These are phyloP conservation scores for Pocillopora verrucosa DNA, from an alignment of 64 coral and sea anemone genomes.

Conservation along the genomic window DNA sequence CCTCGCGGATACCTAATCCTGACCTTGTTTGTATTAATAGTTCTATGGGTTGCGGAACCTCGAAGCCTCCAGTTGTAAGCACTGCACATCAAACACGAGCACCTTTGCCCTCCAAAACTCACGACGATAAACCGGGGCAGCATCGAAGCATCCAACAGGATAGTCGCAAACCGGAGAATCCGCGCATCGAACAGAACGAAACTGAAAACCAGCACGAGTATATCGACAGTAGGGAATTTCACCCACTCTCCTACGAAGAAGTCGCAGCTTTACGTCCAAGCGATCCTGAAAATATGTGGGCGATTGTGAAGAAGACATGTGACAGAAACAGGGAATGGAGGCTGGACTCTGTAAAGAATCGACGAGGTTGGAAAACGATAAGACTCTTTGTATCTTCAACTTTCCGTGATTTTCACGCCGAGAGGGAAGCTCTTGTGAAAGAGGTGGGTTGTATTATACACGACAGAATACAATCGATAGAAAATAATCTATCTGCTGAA, in stretches of 20 bases:
- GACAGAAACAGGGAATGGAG: constrained; percentile 71
- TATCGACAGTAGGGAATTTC: constrained; percentile 20
- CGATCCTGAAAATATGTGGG: constrained; percentile 89
- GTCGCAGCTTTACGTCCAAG: constrained; percentile 77
- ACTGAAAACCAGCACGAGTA: not conserved
- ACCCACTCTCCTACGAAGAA: constrained; percentile 81
- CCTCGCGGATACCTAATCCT: not conserved
- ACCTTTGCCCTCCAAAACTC: constrained; percentile 3
- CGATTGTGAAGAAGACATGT: constrained; percentile 86
- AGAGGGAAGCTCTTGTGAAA: constrained; percentile 91
- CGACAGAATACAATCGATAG: too few species aligned
- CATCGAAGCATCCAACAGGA: not conserved
- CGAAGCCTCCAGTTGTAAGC: constrained; percentile 53
- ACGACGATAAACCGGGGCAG: too few species aligned
- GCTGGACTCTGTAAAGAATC: constrained; percentile 79
- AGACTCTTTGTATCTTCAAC: constrained; percentile 98
- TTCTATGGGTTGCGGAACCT: constrained; percentile 95
- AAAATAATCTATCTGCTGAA: too few species aligned
- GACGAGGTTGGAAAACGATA: constrained; percentile 98
- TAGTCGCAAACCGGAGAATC: not conserved
- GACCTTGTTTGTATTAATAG: not conserved
- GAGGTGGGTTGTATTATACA: constrained; percentile 40
- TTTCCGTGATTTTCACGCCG: constrained; percentile 97
- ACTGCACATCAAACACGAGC: constrained; percentile 32
- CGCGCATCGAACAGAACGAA: not conserved